A percentile compares a stretch with the other conserved stretches of the same genome.
These are phyloP conservation scores for Otus sunia DNA, from an alignment of 2,113 vertebrate genomes.

Conservation along the genomic window DNA sequence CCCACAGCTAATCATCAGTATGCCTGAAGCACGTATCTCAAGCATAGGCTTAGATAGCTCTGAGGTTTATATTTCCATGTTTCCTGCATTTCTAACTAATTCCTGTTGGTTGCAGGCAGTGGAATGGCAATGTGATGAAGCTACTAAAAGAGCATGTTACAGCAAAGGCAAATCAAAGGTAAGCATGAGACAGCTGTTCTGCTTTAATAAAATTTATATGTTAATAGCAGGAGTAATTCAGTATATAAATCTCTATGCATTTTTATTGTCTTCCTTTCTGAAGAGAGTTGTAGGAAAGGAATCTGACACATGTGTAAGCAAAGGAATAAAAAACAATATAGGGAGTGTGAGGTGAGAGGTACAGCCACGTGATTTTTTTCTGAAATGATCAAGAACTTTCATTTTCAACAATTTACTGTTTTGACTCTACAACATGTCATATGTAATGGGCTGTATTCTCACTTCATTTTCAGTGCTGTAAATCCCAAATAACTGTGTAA, in stretches of 20 bases:
- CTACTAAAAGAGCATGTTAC: constrained; percentile 92
- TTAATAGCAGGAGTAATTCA: background rate
- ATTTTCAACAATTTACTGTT: background rate
- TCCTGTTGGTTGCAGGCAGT: constrained; percentile 79
- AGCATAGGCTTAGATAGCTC: background rate
- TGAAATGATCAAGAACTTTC: background rate
- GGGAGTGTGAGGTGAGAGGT: background rate
- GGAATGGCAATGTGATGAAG: constrained; percentile 92
- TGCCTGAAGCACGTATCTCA: background rate
- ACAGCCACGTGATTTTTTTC: background rate
- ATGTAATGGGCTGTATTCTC: background rate
- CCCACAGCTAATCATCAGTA: background rate
- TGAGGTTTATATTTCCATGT: background rate
- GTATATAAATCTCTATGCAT: background rate
- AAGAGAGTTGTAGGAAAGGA: background rate
- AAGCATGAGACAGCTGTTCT: constrained; percentile 40
- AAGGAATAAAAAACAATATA: background rate
- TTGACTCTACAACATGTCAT: background rate
- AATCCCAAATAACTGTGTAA: background rate
- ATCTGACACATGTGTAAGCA: background rate
- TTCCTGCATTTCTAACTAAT: background rate
- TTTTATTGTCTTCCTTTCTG: background rate
- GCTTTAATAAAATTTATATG: background rate
- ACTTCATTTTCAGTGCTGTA: background rate
- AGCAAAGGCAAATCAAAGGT: constrained; percentile 97